A percentile compares a stretch with the other conserved stretches of the same genome.
Conservation (phyloP, 1,140 invertebrate genomes). For the Lordiphosa mommai region DNA sequence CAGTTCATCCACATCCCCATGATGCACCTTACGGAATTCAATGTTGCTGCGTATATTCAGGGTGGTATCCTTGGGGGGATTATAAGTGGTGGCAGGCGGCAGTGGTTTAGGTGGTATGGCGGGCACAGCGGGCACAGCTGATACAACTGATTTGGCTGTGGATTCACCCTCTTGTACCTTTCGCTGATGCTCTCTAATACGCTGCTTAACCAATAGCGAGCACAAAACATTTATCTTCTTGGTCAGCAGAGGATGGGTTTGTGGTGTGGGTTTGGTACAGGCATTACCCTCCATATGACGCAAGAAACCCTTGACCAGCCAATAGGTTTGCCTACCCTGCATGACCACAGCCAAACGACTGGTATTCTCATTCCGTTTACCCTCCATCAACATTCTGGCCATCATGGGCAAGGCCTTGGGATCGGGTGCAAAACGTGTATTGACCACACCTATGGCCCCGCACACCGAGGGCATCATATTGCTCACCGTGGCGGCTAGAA, state of each 20-base stretch:
- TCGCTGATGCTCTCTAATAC: constrained; percentile 48
- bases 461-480: constrained; percentile 65
- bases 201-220: constrained; percentile 64
- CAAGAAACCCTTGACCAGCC: constrained; percentile 70
- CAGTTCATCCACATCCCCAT: constrained; percentile 51
- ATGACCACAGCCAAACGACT: constrained; percentile 62
- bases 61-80: not conserved
- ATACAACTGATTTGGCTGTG: not conserved
- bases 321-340: constrained; percentile 67
- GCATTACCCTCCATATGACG: constrained; percentile 55
- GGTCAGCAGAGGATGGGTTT: constrained; percentile 63
- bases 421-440: constrained; percentile 45
- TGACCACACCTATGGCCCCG: constrained; percentile 58
- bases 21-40: constrained; percentile 56
- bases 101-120: not conserved
- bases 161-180: not conserved
- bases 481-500: constrained; percentile 61
- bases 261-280: constrained; percentile 67
- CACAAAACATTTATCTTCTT: constrained; percentile 73
- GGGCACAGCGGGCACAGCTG: not conserved
- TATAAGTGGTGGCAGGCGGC: too few species aligned
- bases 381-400: constrained; percentile 55
- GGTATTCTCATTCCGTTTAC: constrained; percentile 45
- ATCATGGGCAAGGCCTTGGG: constrained; percentile 38
- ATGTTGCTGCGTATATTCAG: constrained; percentile 54